Base-by-base conservation (phyloP, 1,140 invertebrate genomes). In the Amyelois transitella region DNA sequence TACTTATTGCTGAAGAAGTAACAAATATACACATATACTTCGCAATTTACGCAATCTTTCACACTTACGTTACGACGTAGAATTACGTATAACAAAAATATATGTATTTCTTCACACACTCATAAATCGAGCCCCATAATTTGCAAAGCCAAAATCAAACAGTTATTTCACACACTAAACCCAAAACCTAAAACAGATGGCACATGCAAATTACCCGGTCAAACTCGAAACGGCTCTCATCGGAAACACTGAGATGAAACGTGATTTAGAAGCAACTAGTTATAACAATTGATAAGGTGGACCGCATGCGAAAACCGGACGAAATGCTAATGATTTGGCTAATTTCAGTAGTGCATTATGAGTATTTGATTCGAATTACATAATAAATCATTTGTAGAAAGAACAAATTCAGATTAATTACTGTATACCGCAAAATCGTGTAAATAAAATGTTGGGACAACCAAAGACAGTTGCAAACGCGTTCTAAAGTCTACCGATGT, bases 261-360 rank as follows among this genome's bases (percentile, higher is more conserved):
- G 38, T 59, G 66, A 66, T 67, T 68, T 53, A 19, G 51, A 66
- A 67, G 1, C 58, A 52, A 61, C 58, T 60, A 60, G 60, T 49
- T 24, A 53, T 58, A 69, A 71, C 69, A 75, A 75, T 68, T 70
- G 60, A 60, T 69, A 61, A 66, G 60, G 59, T 66, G 64, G 32
- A 22, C 43, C 25, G 44, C 20, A 48, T 21, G 64, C 67, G 53
- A 63, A 70, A 73, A 73, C 62, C 61, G 58, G 64, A 45, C 17
- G 5, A 43, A 12, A 52, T 51, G 50, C 50, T 55, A 55, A 56
- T 59, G 43, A 6, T 38, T 38, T 1, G 2, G 6, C 32, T 38
- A 38, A 38, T 38, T 38, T 38, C 12, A 14, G 8, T 14, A 28
- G 12, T 28, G 25, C n/a, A n/a, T n/a, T n/a, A n/a, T n/a, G n/a